These are phyloP conservation scores for Gryllus bimaculatus DNA, from an alignment of 1,140 invertebrate genomes.

Conservation along the genomic window DNA sequence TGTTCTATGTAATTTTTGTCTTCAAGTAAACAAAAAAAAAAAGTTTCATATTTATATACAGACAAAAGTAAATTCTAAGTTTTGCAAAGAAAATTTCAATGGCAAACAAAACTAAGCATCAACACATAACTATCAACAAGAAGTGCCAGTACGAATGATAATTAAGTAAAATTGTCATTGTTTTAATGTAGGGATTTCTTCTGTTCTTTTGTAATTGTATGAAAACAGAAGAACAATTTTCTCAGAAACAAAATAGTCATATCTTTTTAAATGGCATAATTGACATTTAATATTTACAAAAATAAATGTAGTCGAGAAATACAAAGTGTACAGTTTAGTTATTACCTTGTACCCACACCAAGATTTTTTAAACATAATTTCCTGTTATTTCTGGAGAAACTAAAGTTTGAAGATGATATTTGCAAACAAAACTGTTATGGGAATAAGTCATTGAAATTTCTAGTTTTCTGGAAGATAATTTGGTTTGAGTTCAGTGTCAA, in stretches of 20 bases:
- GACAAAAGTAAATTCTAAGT: background rate
- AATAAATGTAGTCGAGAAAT: conserved; percentile 2
- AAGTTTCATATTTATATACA: background rate
- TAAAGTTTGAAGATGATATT: too few relatives aligned
- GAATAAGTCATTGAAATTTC: too few relatives aligned
- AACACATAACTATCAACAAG: background rate
- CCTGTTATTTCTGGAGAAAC: too few relatives aligned
- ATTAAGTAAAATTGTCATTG: conserved; percentile 1
- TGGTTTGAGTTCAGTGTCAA: too few relatives aligned
- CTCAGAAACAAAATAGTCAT: conserved; percentile 5
- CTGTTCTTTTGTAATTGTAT: background rate
- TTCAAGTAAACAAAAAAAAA: background rate
- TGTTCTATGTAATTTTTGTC: background rate
- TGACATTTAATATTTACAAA: conserved; percentile 6
- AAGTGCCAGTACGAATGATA: conserved; percentile 1
- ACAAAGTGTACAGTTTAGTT: background rate
- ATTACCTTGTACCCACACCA: too few relatives aligned
- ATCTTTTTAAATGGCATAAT: conserved; percentile 6
- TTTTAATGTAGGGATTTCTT: conserved; percentile 2
- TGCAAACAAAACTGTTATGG: too few relatives aligned
- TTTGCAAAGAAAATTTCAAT: background rate
- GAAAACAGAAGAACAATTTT: background rate
- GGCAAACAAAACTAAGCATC: background rate
- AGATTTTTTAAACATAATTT: too few relatives aligned
- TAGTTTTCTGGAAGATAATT: too few relatives aligned